Evolutionary conservation across 2,797 vertebrate species (phyloP), one percentile per base, ranked within the genome.

Genomic region (Alfaro cultratus): DNA sequence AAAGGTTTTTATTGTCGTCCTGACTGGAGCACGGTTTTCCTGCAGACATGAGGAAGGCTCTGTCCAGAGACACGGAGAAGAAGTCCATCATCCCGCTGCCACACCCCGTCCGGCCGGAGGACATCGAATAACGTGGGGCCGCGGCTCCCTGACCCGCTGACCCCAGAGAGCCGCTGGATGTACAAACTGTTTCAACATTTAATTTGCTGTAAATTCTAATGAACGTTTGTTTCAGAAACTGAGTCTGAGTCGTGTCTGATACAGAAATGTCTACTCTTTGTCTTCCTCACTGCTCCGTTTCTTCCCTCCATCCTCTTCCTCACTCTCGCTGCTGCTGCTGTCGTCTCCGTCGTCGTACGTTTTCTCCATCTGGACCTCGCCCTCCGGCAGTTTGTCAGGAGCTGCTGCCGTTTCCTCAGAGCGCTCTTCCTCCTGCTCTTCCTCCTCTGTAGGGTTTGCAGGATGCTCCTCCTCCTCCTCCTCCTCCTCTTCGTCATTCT

Each of bases 11-110:
- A 51, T 21, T 68, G 8, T 10, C 0, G 16, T 39, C 36, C 36
- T 18, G 18, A 64, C 31, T 47, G 8, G 39, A 15, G 18, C 75
- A 9, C 43, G 16, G 5, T 11, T 68, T 53, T 23, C 2, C 8
- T 84, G 74, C 94, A 99, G 98, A 99, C 87, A 99, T 98, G 98
- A 97, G 98, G 91, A 99, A 99, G 91, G 97, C 98, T 55, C 94
- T 99, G 91, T 98, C 97, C 82, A 96, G 98, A 90, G 98, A 99
- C 94, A 95, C 95, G 0, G 97, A 99, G 91, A 99, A 98, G 95
- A 99, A 99, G 93, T 99, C 97, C 0, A 98, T 99, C 91, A 92
- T 99, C 91, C 98, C 98, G 0, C 92, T 99, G 85, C 98, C 98
- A 0, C 97, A 99, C 81, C 98, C 98, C 0, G 98, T 99, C 87